Percentiles rank a stretch among this genome's conserved stretches.
phyloP scores from a whole-genome alignment of 92 coral and sea anemone species.

The Muricea muricata region DNA sequence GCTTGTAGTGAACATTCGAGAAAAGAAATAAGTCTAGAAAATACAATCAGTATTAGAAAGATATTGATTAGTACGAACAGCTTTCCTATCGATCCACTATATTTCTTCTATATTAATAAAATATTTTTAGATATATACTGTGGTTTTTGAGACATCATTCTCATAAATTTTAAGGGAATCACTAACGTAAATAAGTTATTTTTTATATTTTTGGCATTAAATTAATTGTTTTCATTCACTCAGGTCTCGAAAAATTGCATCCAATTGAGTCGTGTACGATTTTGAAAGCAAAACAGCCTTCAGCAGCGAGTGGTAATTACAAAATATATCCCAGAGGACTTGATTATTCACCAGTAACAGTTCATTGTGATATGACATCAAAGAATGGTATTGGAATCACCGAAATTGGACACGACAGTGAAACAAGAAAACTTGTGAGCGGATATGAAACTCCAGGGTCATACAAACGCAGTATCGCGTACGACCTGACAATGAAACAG shows the following conservation, averaged over 20 bases:
- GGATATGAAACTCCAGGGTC: neutral
- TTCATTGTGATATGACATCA: slow-evolving; percentile 29
- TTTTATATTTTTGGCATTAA: no score
- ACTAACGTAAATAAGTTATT: no score
- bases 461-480: neutral
- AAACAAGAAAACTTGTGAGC: neutral
- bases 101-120: no score
- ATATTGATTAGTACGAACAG: no score
- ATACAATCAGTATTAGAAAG: no score
- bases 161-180: no score
- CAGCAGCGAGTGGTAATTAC: neutral
- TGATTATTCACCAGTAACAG: neutral
- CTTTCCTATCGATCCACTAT: no score
- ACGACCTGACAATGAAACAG: neutral
- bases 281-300: neutral
- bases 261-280: neutral
- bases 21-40: no score
- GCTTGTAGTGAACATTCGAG: no score
- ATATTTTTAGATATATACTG: no score
- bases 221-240: no score
- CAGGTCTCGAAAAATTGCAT: neutral
- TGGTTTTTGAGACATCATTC: no score
- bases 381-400: slow-evolving; percentile 43
- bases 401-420: slow-evolving; percentile 1
- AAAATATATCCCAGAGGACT: neutral